Percentiles rank a stretch among this genome's conserved stretches.
These are phyloP conservation scores for Diaperis boleti DNA, from an alignment of 2,888 invertebrate genomes.

Conservation along the genomic window DNA sequence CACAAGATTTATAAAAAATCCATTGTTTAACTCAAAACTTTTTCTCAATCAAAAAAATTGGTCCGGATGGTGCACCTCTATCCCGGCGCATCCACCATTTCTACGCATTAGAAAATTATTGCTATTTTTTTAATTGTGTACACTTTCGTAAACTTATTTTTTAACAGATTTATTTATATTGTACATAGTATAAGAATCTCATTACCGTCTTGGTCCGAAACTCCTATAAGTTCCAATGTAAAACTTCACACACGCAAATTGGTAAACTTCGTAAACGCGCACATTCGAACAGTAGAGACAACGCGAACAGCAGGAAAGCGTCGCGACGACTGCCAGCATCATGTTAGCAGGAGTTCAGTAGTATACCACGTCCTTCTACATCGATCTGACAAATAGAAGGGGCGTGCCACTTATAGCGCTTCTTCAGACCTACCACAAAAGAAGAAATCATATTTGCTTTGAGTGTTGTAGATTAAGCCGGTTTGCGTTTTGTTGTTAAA, in stretches of 20 bases:
- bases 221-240: too few species aligned
- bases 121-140: neutral
- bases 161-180: too few species aligned
- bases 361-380: conserved; percentile 46
- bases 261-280: conserved; percentile 29
- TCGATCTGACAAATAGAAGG: conserved; percentile 50
- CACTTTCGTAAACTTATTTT: too few species aligned
- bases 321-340: conserved; percentile 50
- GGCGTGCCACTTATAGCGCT: conserved; percentile 41
- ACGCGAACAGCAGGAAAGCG: conserved; percentile 40
- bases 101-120: neutral
- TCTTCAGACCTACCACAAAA: conserved; percentile 25
- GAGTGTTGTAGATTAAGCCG: neutral
- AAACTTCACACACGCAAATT: too few species aligned
- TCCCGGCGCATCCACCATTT: conserved; percentile 40
- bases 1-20: too few species aligned
- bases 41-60: too few species aligned
- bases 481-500: too few species aligned
- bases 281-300: conserved; percentile 14
- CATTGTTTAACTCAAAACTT: too few species aligned
- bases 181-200: too few species aligned
- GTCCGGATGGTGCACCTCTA: too few species aligned
- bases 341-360: conserved; percentile 47
- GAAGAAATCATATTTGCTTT: conserved; percentile 7
- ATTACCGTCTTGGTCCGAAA: too few species aligned